Evolutionary conservation across 2,113 vertebrate genomes (phyloP), one percentile per base, ranked within the genome.

Genomic region (Pelmatolapia mariae): DNA sequence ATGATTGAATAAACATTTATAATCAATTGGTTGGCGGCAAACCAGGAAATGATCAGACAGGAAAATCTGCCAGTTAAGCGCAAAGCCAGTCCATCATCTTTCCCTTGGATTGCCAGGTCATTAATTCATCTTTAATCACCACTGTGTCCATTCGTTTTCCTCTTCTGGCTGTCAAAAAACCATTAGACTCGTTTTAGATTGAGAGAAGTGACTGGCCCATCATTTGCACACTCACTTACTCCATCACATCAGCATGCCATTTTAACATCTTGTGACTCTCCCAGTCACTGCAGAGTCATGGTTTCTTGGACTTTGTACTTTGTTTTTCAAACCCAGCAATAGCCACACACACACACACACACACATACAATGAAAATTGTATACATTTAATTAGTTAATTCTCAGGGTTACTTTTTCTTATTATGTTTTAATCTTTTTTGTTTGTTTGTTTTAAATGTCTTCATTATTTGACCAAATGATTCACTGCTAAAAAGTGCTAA

Each of bases 71-170:
- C 43, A 81, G 13, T 81, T 84, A 12, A 18, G 86, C 2, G 6
- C 71, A 53, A 85, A 84, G 63, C 31, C 26, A 68, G 54, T 79
- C 80, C n/a, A 76, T 88, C 59, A 63, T 85, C 73, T 80, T 45
- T 71, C 31, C 59, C 68, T 68, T 18, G 85, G 53, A 22, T 13
- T 91, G 53, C 73, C 50, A 82, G 59, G 78, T 87, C 78, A 91
- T 93, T 89, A 86, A 91, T 94, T 84, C 80, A 43, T 59, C 79
- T 84, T 68, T 88, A 89, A 93, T 89, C 82, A 91, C 66, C 71
- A 83, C 22, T 26, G 84, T 84, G 90, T 86, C 78, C 56, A 52
- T n/a, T 53, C 59, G 29, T 63, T 47, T 53, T 80, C 56, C 19
- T 83, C 45, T 81, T 52, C 78, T 66, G 79, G 83, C 82, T 88